Conservation (phyloP, 2,113 vertebrate species). For the Siniperca knerii region DNA sequence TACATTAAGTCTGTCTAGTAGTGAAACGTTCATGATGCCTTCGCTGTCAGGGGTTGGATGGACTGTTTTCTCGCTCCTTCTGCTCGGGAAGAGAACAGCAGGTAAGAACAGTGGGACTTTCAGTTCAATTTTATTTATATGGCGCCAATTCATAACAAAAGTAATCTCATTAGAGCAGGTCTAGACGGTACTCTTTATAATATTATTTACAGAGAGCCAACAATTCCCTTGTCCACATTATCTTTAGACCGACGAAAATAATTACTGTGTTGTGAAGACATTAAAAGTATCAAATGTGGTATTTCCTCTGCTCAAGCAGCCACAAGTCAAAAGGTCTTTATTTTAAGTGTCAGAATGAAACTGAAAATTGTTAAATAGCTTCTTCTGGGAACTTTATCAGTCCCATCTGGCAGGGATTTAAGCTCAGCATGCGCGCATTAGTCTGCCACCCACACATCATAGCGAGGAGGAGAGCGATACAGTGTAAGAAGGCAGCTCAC, state of each 20-base stretch:
- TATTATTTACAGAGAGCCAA: no score
- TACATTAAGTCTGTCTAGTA: background rate
- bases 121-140: no score
- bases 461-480: background rate
- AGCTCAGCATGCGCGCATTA: background rate
- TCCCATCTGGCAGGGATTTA: background rate
- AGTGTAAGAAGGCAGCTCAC: background rate
- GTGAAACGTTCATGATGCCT: conserved; percentile 55
- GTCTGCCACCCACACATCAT: background rate
- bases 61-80: conserved; percentile 64
- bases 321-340: background rate
- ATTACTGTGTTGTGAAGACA: background rate
- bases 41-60: conserved; percentile 29
- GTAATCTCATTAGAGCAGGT: no score
- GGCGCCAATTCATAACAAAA: no score
- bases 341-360: conserved; percentile 30
- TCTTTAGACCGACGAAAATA: background rate
- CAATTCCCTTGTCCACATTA: background rate
- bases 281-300: background rate
- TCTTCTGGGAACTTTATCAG: conserved; percentile 1
- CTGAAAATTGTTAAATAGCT: conserved; percentile 10
- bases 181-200: no score
- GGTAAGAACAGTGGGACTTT: conserved; percentile 52
- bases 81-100: conserved; percentile 55
- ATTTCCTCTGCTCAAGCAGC: background rate